A percentile compares a stretch with the other conserved stretches of the same genome.
Conservation (phyloP, 92 coral and sea anemone genomes). For the Micromussa lordhowensis region DNA sequence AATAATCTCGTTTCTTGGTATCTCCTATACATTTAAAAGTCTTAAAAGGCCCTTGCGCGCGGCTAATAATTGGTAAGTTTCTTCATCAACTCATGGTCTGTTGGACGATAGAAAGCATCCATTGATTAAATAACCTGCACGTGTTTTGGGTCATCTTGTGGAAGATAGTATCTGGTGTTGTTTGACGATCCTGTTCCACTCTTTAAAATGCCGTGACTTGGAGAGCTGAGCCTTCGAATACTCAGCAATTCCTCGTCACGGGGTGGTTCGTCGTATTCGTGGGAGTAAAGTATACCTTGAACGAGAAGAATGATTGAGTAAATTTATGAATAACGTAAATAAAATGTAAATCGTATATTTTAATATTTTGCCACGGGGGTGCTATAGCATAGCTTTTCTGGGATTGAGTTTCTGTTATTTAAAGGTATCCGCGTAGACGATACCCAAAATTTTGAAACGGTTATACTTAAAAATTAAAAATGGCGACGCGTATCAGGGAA, state of each 20-base stretch:
- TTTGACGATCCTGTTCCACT: not conserved
- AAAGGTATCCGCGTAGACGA: too few relatives aligned
- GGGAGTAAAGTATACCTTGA: constrained; percentile 17
- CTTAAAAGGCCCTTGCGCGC: too few relatives aligned
- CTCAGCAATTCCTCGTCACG: constrained; percentile 21
- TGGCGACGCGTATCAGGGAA: too few relatives aligned
- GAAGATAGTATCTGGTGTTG: constrained; percentile 13
- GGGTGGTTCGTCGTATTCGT: constrained; percentile 28
- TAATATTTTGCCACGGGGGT: too few relatives aligned
- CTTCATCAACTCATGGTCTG: not conserved
- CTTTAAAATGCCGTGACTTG: constrained; percentile 38
- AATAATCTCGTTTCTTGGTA: too few relatives aligned
- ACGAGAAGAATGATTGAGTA: not conserved
- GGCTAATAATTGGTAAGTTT: not conserved
- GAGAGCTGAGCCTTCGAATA: constrained; percentile 18
- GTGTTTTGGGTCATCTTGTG: not conserved
- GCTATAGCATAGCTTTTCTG: too few relatives aligned
- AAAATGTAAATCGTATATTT: too few relatives aligned
- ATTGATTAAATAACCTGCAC: constrained; percentile 13
- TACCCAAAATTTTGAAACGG: too few relatives aligned
- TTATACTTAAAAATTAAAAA: too few relatives aligned
- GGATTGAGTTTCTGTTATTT: too few relatives aligned
- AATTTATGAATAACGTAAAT: not conserved
- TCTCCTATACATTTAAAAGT: too few relatives aligned
- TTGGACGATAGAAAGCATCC: not conserved